Percentiles rank a stretch among this genome's conserved stretches.
phyloP scores from a whole-genome alignment of 2,888 invertebrate species.

The Diplazon laetatorius region DNA sequence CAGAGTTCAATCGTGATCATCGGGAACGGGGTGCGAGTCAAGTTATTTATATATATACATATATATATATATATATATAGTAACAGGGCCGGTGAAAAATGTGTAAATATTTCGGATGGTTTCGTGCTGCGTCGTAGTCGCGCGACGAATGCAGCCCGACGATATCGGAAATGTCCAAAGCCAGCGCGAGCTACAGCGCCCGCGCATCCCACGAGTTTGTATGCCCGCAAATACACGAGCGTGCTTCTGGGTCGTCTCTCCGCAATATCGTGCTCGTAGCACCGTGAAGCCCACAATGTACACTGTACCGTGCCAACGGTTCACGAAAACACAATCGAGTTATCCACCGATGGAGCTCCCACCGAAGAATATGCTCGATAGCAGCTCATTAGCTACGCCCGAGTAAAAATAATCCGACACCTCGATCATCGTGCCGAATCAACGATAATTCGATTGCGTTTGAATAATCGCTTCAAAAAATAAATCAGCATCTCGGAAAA shows the following conservation, averaged over 20 bases:
- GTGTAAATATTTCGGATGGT: conserved; percentile 17
- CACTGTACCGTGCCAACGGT: conserved; percentile 23
- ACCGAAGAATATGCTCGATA: conserved; percentile 46
- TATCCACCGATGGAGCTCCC: conserved; percentile 35
- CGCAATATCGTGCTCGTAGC: conserved; percentile 28
- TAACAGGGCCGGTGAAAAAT: conserved; percentile 11
- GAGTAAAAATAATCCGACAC: conserved; percentile 25
- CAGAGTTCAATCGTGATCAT: not conserved
- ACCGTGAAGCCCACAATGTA: conserved; percentile 41
- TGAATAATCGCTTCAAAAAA: too few species aligned
- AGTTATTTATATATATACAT: too few species aligned
- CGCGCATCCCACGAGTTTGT: conserved; percentile 1
- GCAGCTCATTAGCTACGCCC: conserved; percentile 36
- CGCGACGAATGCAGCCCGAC: conserved; percentile 27
- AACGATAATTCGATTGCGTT: conserved; percentile 23
- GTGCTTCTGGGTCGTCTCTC: conserved; percentile 15
- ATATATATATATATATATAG: too few species aligned
- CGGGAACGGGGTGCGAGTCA: not conserved
- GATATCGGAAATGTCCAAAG: conserved; percentile 40
- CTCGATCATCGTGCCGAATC: conserved; percentile 18
- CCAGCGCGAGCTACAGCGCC: conserved; percentile 5
- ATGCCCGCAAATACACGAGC: conserved; percentile 35
- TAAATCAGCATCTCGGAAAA: too few species aligned
- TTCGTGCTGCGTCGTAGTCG: conserved; percentile 20
- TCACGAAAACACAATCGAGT: conserved; percentile 48